Evolutionary conservation across 2,888 invertebrate species (phyloP).

Genomic region (Craniophora ligustri): DNA sequence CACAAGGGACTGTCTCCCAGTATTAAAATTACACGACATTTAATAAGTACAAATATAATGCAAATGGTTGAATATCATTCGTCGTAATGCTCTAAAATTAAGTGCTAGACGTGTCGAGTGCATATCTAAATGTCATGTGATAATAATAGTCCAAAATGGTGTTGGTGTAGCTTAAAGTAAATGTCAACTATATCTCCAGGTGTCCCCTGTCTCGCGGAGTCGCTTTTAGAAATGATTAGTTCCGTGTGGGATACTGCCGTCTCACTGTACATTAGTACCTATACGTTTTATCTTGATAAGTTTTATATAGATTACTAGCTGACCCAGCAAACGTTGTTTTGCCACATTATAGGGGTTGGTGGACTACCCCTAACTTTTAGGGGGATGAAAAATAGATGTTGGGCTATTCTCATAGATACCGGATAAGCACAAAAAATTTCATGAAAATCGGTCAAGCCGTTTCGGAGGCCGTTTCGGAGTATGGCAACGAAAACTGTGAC

Average conservation of each 20-base stretch:
- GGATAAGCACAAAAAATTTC: no score
- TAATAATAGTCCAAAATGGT: constrained; percentile 24
- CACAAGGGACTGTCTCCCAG: background rate
- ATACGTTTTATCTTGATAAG: no score
- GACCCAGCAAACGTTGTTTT: no score
- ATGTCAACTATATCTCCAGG: constrained; percentile 38
- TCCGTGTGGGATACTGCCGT: constrained; percentile 1
- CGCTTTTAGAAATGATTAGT: constrained; percentile 14
- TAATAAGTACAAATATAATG: background rate
- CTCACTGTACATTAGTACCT: no score
- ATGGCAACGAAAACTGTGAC: no score
- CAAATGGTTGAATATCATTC: background rate
- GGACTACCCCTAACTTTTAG: no score
- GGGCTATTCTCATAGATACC: no score
- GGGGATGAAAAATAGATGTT: no score
- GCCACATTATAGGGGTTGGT: no score
- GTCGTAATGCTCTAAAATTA: constrained; percentile 3
- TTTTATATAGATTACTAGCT: constrained; percentile 11
- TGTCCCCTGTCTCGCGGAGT: constrained; percentile 4
- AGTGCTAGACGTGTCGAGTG: background rate
- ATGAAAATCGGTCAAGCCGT: no score
- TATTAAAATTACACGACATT: background rate
- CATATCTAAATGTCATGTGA: constrained; percentile 36
- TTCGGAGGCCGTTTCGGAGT: no score
- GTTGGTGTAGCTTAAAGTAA: constrained; percentile 10